Conservation (phyloP, 2,888 invertebrate species). For the Plebejus anna region DNA sequence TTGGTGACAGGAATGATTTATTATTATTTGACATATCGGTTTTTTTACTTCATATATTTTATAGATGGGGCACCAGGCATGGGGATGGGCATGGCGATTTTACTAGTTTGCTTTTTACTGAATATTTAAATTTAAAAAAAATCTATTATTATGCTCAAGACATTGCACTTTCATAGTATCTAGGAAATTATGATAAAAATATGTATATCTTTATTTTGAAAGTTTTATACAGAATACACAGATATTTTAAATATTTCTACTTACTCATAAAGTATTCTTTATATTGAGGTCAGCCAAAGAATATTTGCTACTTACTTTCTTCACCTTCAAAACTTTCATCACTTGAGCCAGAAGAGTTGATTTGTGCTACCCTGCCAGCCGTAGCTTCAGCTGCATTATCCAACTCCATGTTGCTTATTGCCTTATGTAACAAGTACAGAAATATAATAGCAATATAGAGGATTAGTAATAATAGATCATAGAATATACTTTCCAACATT, state of each 20-base stretch:
- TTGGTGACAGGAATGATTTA: not conserved
- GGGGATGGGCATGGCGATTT: not conserved
- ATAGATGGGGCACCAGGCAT: too few species aligned
- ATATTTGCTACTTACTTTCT: conserved; percentile 11
- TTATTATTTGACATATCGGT: not conserved
- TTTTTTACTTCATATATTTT: not conserved
- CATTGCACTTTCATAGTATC: too few species aligned
- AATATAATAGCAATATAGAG: not conserved
- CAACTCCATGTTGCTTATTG: conserved; percentile 44
- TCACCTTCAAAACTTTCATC: conserved; percentile 42
- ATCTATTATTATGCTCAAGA: too few species aligned
- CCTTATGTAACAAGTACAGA: not conserved
- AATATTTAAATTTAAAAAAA: too few species aligned
- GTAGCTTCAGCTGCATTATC: conserved; percentile 49
- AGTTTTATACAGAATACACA: not conserved
- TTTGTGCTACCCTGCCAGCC: conserved; percentile 37
- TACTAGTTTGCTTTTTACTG: too few species aligned
- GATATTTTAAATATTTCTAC: not conserved
- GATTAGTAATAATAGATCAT: too few species aligned
- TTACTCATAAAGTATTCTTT: not conserved
- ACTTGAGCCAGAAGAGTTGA: conserved; percentile 56
- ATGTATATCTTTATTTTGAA: not conserved
- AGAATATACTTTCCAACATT: too few species aligned
- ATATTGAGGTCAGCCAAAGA: not conserved
- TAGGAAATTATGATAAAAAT: too few species aligned